Base-by-base conservation (phyloP, 2,888 invertebrate species). In the Lycia hirtaria region DNA sequence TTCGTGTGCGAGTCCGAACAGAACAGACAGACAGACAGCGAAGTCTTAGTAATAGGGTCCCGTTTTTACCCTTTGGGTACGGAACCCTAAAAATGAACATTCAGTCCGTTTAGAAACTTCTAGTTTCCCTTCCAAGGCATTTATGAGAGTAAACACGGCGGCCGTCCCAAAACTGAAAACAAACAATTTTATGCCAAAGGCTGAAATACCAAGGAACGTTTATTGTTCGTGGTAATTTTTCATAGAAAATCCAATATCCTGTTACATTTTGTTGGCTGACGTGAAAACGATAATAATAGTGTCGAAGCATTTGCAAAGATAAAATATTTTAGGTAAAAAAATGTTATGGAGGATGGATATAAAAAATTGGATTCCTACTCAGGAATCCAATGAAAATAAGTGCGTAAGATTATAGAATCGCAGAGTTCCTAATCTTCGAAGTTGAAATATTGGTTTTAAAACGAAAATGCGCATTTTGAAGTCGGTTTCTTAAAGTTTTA, bases 131-230 rank as follows among this genome's bases (percentile, higher is more conserved):
- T 43, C 33, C 52, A 52, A 43, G 14, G 52, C 52, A 52, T 58
- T 58, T 52, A 52, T 32, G 22, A 33, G 22, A 52, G 52, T 37
- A 52, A 58, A 52, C 48, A 41, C 24, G 28, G 28, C 45, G 20
- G 40, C 56, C 55, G 32, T 37, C 40, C 55, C 49, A 44, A 38
- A 56, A 56, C 51, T 44, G 55, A 56, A 49, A 49, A 49, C 49
- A 51, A 52, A 57, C 47, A 57, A 57, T 57, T 51, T 56, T 51
- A 45, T 47, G 22, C 40, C 47, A 38, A 50, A 45, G 37, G 56
- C 30, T 56, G 45, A 45, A 56, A 56, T 43, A 56, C 32, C 56
- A 33, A 49, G 40, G 30, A 44, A 35, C 28, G 48, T 50, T 56
- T 56, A 56, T 56, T 50, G 37, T 45, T 24, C n/a, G 43, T 30